phyloP scores from a whole-genome alignment of 92 coral and sea anemone genomes.

The Porites divaricata region DNA sequence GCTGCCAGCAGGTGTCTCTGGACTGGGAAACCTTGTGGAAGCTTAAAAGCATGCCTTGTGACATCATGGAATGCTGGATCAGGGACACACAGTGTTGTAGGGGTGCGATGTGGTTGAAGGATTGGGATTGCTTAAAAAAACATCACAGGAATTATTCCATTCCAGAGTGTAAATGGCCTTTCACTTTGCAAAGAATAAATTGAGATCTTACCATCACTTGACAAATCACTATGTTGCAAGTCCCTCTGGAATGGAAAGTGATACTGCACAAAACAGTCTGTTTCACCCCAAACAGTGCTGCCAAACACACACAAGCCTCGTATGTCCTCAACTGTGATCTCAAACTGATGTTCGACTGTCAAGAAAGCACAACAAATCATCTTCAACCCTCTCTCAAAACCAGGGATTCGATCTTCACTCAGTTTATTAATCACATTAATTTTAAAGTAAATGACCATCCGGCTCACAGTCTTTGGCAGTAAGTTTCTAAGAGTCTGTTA shows the following conservation, averaged over 20 bases:
- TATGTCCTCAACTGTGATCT: constrained; percentile 86
- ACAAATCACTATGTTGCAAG: constrained; percentile 38
- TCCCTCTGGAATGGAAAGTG: constrained; percentile 85
- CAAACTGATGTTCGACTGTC: constrained; percentile 95
- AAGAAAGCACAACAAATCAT: neutral
- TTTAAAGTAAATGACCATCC: neutral
- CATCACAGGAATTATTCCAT: neutral
- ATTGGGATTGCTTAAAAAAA: constrained; percentile 62
- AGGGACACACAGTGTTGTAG: constrained; percentile 94
- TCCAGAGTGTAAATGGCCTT: too few relatives aligned
- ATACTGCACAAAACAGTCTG: constrained; percentile 98
- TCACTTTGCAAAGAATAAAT: too few relatives aligned
- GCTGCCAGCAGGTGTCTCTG: constrained; percentile 92
- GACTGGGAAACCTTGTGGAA: constrained; percentile 89
- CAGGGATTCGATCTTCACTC: neutral
- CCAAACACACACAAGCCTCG: constrained; percentile 88
- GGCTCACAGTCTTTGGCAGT: neutral
- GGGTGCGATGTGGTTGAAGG: constrained; percentile 85
- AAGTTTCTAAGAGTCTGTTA: neutral
- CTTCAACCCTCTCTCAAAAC: neutral
- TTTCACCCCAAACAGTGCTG: constrained; percentile 93
- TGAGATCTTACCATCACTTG: constrained; percentile 64
- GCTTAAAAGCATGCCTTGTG: constrained; percentile 79
- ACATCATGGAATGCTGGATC: constrained; percentile 94
- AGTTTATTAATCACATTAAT: neutral